phyloP scores from a whole-genome alignment of 1,140 invertebrate species.

The Drosophila triauraria region DNA sequence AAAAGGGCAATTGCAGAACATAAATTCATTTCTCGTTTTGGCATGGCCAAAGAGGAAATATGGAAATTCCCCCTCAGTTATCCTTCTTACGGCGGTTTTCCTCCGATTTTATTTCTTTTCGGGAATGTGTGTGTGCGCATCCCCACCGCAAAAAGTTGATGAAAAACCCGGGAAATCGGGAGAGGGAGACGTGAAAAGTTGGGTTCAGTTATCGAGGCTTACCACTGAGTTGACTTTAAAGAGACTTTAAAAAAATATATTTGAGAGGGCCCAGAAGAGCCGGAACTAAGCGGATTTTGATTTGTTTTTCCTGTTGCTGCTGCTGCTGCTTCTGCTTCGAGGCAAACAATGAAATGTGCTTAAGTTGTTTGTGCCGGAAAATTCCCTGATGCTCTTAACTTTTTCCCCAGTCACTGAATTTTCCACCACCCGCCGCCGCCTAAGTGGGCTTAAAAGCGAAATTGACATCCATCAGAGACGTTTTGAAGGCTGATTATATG shows the following conservation, averaged over 20 bases:
- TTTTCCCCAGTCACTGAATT: constrained; percentile 24
- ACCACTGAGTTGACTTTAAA: constrained; percentile 50
- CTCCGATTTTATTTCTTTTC: constrained; percentile 15
- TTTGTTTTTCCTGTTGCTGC: constrained; percentile 53
- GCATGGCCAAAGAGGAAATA: constrained; percentile 34
- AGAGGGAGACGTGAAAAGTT: constrained; percentile 14
- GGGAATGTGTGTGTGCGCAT: not conserved
- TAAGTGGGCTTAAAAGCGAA: constrained; percentile 25
- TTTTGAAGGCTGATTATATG: not conserved
- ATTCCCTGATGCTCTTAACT: constrained; percentile 68
- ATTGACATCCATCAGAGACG: constrained; percentile 23
- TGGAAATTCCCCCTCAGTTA: constrained; percentile 46
- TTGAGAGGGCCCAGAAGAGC: not conserved
- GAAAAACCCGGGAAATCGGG: constrained; percentile 16
- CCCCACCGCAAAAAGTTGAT: constrained; percentile 28
- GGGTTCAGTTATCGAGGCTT: constrained; percentile 53
- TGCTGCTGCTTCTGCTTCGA: constrained; percentile 9
- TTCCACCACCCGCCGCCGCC: not conserved
- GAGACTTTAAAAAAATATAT: constrained; percentile 46
- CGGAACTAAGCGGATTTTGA: constrained; percentile 70
- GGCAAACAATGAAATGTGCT: constrained; percentile 49
- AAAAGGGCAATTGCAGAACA: constrained; percentile 32
- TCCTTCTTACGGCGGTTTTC: constrained; percentile 18
- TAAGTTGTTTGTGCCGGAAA: constrained; percentile 60
- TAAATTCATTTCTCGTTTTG: constrained; percentile 34